Conservation (phyloP, 2,113 vertebrate genomes). For the Boulengeromyrus knoepffleri region DNA sequence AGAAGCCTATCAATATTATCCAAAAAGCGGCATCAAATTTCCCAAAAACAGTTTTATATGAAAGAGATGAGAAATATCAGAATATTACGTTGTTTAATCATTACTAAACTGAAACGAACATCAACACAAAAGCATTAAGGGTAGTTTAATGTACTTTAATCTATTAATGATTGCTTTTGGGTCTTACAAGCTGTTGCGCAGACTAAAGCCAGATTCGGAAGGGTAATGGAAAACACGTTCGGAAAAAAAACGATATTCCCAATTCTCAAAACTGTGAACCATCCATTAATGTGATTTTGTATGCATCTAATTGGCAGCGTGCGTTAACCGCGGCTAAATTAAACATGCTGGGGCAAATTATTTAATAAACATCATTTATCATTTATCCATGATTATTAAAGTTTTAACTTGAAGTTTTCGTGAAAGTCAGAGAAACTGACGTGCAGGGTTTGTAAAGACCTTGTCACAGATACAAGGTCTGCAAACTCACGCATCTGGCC, state of each 20-base stretch:
- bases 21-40: not conserved
- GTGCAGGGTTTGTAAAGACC: not conserved
- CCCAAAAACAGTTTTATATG: not conserved
- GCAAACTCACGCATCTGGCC: too few species aligned
- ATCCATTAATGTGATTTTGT: conserved; percentile 6
- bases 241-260: not conserved
- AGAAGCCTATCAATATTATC: not conserved
- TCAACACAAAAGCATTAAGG: not conserved
- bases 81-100: not conserved
- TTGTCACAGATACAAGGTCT: not conserved
- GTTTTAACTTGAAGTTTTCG: not conserved
- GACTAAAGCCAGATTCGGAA: not conserved
- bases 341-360: conserved; percentile 17
- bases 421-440: not conserved
- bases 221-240: conserved; percentile 10
- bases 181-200: not conserved
- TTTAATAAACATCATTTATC: conserved; percentile 21
- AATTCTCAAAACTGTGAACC: not conserved
- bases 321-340: conserved; percentile 6
- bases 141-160: not conserved
- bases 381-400: conserved; percentile 17
- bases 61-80: not conserved
- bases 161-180: not conserved
- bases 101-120: not conserved
- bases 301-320: conserved; percentile 20